Evolutionary conservation across 1,140 invertebrate genomes (phyloP).

Genomic region (Drepana arcuata): DNA sequence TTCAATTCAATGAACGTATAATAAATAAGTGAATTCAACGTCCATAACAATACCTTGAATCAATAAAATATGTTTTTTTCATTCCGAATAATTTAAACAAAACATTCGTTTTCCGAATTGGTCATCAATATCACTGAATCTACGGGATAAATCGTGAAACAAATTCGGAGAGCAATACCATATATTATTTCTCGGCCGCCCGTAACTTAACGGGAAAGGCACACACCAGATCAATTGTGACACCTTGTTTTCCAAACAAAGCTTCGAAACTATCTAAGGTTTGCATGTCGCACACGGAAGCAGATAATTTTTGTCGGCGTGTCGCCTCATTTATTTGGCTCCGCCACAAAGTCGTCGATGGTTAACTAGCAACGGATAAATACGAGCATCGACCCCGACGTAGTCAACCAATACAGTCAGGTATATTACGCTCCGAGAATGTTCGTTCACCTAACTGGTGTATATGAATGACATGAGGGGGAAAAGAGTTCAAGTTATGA

Average conservation of each 20-base stretch:
- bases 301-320: conserved; percentile 48
- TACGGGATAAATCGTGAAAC: no score
- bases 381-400: conserved; percentile 31
- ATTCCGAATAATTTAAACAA: no score
- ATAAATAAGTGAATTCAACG: no score
- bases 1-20: no score
- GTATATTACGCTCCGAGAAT: conserved; percentile 23
- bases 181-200: conserved; percentile 11
- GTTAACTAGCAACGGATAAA: conserved; percentile 49
- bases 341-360: conserved; percentile 42
- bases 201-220: conserved; percentile 13
- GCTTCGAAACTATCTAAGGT: conserved; percentile 22
- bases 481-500: conserved; percentile 19
- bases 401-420: conserved; percentile 21
- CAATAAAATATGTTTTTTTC: no score
- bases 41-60: no score
- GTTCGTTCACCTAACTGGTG: background rate
- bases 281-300: conserved; percentile 37
- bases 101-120: no score
- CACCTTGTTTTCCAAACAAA: conserved; percentile 28
- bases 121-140: no score
- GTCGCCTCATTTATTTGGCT: conserved; percentile 44
- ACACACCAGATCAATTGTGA: conserved; percentile 18
- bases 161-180: background rate
- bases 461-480: background rate